Evolutionary conservation across 2,888 invertebrate species (phyloP).

Genomic region (Aleiodes testaceus): DNA sequence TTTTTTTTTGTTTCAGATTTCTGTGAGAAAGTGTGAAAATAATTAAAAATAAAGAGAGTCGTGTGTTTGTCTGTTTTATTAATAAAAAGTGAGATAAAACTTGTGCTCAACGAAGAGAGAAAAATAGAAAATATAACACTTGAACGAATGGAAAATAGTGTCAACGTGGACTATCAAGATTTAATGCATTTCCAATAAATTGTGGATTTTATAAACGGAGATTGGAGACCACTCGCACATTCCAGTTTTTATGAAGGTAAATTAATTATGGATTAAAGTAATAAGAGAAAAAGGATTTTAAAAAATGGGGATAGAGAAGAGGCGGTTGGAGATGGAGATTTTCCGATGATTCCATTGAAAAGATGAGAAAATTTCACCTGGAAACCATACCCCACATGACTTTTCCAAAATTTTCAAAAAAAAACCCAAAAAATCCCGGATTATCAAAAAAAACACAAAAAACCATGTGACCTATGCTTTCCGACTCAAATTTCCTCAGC

Average conservation of each 20-base stretch:
- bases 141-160: constrained; percentile 12
- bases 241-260: constrained; percentile 28
- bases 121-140: neutral
- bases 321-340: neutral
- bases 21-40: neutral
- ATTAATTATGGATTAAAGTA: no score
- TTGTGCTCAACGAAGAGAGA: constrained; percentile 4
- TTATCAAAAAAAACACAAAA: no score
- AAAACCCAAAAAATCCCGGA: no score
- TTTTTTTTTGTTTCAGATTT: no score
- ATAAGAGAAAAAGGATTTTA: neutral
- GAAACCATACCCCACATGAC: no score
- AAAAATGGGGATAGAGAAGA: no score
- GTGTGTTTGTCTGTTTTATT: constrained; percentile 25
- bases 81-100: constrained; percentile 3
- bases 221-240: constrained; percentile 20
- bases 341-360: neutral
- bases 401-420: constrained; percentile 3
- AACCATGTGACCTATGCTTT: no score
- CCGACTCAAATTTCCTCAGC: no score
- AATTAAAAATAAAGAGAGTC: constrained; percentile 32
- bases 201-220: constrained; percentile 34
- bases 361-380: neutral
- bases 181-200: constrained; percentile 42
- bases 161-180: constrained; percentile 35